These are phyloP conservation scores for Aethes cnicana DNA, from an alignment of 2,888 invertebrate species.

Conservation along the genomic window DNA sequence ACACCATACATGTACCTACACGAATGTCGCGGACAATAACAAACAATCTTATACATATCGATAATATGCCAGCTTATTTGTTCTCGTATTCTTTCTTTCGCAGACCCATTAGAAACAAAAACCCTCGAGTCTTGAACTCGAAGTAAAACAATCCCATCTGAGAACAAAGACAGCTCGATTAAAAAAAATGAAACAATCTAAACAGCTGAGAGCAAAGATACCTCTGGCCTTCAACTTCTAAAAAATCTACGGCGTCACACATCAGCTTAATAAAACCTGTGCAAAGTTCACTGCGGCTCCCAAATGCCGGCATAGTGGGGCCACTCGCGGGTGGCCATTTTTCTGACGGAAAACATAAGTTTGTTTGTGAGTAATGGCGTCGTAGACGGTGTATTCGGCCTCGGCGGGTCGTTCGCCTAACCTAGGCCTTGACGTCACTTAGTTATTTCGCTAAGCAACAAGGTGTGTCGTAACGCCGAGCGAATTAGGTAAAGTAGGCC, in stretches of 20 bases:
- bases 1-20: no score
- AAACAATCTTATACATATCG: no score
- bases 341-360: neutral
- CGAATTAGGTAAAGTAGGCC: slow-evolving; percentile 26
- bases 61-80: no score
- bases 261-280: slow-evolving; percentile 43
- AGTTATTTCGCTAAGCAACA: neutral
- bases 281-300: neutral
- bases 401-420: slow-evolving; percentile 64
- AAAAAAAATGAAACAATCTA: slow-evolving; percentile 10
- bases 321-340: no score
- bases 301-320: no score
- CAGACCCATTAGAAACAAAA: no score
- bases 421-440: slow-evolving; percentile 61
- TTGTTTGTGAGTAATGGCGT: slow-evolving; percentile 40
- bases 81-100: no score
- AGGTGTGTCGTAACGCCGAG: slow-evolving; percentile 20
- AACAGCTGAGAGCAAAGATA: slow-evolving; percentile 26
- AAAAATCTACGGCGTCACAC: slow-evolving; percentile 42
- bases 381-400: slow-evolving; percentile 59
- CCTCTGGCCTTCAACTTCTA: slow-evolving; percentile 36
- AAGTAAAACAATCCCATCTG: neutral
- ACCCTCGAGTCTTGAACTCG: no score
- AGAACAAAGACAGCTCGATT: neutral
- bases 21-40: no score